Evolutionary conservation across 2,113 vertebrate genomes (phyloP).

Genomic region (Oncorhynchus keta): DNA sequence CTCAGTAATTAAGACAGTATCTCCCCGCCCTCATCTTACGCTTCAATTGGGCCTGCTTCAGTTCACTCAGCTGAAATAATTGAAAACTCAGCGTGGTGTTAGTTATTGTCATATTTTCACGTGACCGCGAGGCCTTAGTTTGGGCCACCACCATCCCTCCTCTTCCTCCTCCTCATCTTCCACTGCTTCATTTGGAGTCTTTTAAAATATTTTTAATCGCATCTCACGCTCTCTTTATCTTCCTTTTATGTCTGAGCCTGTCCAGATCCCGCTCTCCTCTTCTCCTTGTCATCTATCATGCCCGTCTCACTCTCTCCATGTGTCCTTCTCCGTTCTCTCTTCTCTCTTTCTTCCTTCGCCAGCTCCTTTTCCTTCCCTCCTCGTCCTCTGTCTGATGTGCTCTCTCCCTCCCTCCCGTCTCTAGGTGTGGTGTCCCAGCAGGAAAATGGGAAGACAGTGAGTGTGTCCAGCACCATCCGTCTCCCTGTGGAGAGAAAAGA

Average conservation of each 20-base stretch:
- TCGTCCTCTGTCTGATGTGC: neutral
- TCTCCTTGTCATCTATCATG: neutral
- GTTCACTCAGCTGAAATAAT: conserved; percentile 53
- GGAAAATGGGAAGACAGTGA: conserved; percentile 84
- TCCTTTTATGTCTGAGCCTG: conserved; percentile 51
- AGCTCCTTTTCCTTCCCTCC: neutral
- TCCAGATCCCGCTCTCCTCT: conserved; percentile 25
- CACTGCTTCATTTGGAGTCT: neutral
- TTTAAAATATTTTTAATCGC: conserved; percentile 17
- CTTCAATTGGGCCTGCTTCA: conserved; percentile 44
- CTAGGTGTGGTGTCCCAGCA: conserved; percentile 83
- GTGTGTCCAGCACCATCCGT: conserved; percentile 79
- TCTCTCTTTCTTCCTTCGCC: neutral
- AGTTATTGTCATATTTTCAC: conserved; percentile 55
- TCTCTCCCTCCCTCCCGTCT: conserved; percentile 2
- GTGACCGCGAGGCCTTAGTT: conserved; percentile 46
- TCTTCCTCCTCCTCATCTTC: conserved; percentile 21
- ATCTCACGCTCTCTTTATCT: conserved; percentile 48
- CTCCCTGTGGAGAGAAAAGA: conserved; percentile 85
- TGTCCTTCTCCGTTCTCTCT: conserved; percentile 2
- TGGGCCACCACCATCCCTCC: conserved; percentile 10
- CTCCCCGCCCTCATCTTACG: conserved; percentile 31
- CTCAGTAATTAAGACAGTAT: conserved; percentile 66
- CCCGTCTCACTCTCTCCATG: conserved; percentile 11
- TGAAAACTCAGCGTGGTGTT: conserved; percentile 56